A percentile compares a stretch with the other conserved stretches of the same genome.
phyloP scores from a whole-genome alignment of 35 echinoderm and acorn worm species.

The Chiridota heheva region DNA sequence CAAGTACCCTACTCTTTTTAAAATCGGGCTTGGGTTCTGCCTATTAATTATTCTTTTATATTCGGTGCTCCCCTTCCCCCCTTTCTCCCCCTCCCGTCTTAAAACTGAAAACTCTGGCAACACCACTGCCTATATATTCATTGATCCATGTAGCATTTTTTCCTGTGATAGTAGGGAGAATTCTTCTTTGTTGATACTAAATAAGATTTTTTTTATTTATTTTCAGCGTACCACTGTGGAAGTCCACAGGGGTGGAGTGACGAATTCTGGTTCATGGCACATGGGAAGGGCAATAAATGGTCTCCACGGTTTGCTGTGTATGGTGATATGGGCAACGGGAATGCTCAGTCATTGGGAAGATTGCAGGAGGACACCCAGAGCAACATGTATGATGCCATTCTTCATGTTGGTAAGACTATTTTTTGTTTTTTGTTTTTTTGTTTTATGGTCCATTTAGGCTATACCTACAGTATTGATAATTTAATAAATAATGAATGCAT shows the following conservation, averaged over 20 bases:
- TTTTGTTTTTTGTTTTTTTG: background rate
- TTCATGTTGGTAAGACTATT: constrained; percentile 75
- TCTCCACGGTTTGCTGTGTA: constrained; percentile 61
- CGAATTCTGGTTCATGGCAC: constrained; percentile 26
- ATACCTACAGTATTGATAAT: no score
- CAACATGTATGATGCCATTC: constrained; percentile 61
- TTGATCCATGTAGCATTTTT: background rate
- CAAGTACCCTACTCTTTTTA: no score
- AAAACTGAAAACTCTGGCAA: background rate
- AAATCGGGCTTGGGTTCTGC: no score
- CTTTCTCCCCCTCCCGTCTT: background rate
- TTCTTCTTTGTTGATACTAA: background rate
- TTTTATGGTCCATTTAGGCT: no score
- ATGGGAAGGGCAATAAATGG: constrained; percentile 19
- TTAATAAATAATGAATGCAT: no score
- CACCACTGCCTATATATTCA: background rate
- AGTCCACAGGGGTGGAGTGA: constrained; percentile 50
- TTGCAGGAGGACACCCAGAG: constrained; percentile 66
- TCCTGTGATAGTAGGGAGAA: background rate
- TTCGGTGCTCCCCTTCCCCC: background rate
- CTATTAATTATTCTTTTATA: background rate
- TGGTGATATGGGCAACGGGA: constrained; percentile 77
- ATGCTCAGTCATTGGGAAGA: constrained; percentile 65
- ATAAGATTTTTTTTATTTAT: background rate
- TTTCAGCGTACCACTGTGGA: constrained; percentile 50